Percentiles rank a stretch among this genome's conserved stretches.
These are phyloP conservation scores for Bothrops jararaca DNA, from an alignment of 2,113 vertebrate species.

Conservation along the genomic window DNA sequence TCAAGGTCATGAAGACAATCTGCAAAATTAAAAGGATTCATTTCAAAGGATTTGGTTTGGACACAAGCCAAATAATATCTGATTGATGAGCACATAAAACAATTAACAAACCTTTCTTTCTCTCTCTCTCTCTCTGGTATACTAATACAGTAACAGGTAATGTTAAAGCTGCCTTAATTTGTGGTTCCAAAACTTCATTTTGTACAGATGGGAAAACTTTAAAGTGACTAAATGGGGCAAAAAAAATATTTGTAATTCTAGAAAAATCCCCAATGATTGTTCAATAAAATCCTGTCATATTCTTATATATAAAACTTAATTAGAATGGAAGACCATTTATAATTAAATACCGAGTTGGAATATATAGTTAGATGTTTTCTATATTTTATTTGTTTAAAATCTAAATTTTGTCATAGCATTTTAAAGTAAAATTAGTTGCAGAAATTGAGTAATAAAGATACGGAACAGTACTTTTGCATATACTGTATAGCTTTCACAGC, in stretches of 20 bases:
- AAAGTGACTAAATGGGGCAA: neutral
- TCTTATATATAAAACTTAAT: neutral
- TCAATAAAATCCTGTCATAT: neutral
- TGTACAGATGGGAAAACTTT: neutral
- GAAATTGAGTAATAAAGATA: neutral
- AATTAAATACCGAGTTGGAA: neutral
- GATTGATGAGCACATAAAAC: neutral
- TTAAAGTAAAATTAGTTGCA: neutral
- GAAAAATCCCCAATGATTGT: neutral
- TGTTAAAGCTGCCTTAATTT: neutral
- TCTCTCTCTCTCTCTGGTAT: neutral
- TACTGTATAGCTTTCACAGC: neutral
- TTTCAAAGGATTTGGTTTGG: conserved; percentile 14
- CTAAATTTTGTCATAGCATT: neutral
- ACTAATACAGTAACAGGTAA: neutral
- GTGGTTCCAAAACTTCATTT: neutral
- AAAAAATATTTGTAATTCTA: neutral
- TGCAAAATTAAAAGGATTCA: conserved; percentile 64
- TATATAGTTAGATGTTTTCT: neutral
- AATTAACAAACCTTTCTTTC: neutral
- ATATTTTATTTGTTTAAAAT: neutral
- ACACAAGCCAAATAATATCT: neutral
- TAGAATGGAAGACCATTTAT: neutral
- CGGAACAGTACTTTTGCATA: neutral
- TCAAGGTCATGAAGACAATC: conserved; percentile 92